These are phyloP conservation scores for Alethe castanea DNA, from an alignment of 2,113 vertebrate genomes.

Conservation along the genomic window DNA sequence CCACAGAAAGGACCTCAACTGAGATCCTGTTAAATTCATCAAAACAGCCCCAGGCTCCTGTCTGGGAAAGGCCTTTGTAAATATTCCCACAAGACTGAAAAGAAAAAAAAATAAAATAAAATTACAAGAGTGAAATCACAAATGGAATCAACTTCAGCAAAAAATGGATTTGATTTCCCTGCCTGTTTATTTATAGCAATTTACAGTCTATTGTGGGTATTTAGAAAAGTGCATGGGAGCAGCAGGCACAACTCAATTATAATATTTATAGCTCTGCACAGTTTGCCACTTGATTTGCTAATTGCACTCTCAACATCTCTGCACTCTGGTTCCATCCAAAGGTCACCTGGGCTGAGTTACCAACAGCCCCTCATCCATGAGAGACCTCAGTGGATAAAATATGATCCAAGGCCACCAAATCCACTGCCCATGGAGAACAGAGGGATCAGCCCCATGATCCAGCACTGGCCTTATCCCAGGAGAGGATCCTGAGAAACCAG, in stretches of 20 bases:
- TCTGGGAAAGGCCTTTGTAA: slow-evolving; percentile 97
- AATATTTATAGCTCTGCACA: slow-evolving; percentile 16
- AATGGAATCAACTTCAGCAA: background rate
- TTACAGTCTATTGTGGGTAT: background rate
- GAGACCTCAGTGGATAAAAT: slow-evolving; percentile 51
- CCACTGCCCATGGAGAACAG: background rate
- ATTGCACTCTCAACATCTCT: background rate
- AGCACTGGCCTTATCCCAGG: accelerated
- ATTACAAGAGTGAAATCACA: slow-evolving; percentile 32
- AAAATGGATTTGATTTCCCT: slow-evolving; percentile 14
- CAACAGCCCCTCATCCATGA: background rate
- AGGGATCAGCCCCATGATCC: background rate
- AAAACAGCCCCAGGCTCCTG: slow-evolving; percentile 98
- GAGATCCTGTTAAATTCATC: slow-evolving; percentile 98
- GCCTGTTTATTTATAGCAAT: slow-evolving; percentile 28
- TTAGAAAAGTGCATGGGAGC: background rate
- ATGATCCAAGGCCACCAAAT: background rate
- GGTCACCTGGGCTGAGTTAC: slow-evolving; percentile 27
- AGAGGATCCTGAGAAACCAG: background rate
- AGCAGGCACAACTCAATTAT: slow-evolving; percentile 18
- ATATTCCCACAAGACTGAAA: slow-evolving; percentile 94
- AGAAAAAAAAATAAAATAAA: background rate
- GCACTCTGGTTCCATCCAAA: slow-evolving; percentile 29
- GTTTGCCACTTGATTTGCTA: slow-evolving; percentile 34
- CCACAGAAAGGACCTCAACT: slow-evolving; percentile 94